phyloP scores from a whole-genome alignment of 2,888 invertebrate species.

The Camponotus fellah region DNA sequence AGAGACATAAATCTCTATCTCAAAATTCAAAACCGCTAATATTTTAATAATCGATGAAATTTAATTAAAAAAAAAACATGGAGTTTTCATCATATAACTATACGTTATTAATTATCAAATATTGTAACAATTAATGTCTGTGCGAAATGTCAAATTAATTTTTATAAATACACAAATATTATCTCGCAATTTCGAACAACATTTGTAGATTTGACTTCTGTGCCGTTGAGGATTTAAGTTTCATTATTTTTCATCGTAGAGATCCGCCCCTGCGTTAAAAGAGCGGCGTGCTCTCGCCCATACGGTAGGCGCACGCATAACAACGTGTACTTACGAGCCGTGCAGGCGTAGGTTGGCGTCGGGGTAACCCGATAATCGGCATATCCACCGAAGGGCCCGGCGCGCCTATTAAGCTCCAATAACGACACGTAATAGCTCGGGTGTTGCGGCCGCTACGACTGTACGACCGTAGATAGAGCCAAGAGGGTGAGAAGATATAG shows the following conservation, averaged over 20 bases:
- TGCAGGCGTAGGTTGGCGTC: conserved; percentile 65
- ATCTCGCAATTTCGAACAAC: neutral
- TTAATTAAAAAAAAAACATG: neutral
- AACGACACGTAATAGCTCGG: conserved; percentile 81
- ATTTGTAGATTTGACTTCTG: neutral
- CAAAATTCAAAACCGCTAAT: neutral
- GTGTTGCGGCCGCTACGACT: conserved; percentile 58
- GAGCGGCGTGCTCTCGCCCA: conserved; percentile 44
- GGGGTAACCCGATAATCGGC: conserved; percentile 83
- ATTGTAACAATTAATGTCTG: neutral
- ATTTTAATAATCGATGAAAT: conserved; percentile 10
- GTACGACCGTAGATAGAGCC: conserved; percentile 32
- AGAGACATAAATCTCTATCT: neutral
- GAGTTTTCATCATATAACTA: neutral
- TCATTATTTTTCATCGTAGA: neutral
- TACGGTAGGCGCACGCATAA: conserved; percentile 63
- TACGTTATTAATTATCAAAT: neutral
- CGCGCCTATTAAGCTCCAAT: conserved; percentile 82
- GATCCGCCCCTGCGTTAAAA: conserved; percentile 50
- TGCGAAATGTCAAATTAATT: neutral
- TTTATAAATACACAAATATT: neutral
- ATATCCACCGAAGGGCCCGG: conserved; percentile 78
- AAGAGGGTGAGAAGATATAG: conserved; percentile 37
- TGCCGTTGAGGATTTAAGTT: neutral
- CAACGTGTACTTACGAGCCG: conserved; percentile 72